phyloP scores from a whole-genome alignment of 2,888 invertebrate species.

The Gortyna flavago region DNA sequence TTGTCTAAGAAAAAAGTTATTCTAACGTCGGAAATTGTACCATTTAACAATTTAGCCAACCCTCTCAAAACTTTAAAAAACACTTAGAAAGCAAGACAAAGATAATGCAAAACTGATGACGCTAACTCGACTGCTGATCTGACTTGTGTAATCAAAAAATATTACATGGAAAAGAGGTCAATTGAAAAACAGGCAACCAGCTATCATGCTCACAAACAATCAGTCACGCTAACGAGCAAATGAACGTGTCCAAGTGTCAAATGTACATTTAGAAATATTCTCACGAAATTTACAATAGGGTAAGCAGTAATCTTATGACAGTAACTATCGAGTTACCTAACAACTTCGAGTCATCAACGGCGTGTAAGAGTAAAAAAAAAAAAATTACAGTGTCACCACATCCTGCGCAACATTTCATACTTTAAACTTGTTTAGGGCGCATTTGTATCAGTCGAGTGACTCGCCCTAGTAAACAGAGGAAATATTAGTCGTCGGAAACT shows the following conservation, averaged over 20 bases:
- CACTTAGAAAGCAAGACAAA: conserved; percentile 61
- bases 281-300: conserved; percentile 66
- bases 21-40: conserved; percentile 2
- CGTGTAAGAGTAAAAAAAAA: conserved; percentile 52
- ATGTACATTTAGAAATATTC: conserved; percentile 58
- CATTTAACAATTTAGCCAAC: conserved; percentile 24
- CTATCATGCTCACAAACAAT: conserved; percentile 44
- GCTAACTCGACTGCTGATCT: conserved; percentile 13
- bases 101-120: conserved; percentile 69
- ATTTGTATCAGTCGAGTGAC: conserved; percentile 68
- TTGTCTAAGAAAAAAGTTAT: neutral
- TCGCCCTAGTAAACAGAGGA: conserved; percentile 59
- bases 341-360: conserved; percentile 67
- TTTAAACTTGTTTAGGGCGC: conserved; percentile 64
- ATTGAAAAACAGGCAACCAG: conserved; percentile 36
- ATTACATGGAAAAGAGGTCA: conserved; percentile 53
- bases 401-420: conserved; percentile 69
- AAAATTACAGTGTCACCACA: conserved; percentile 66
- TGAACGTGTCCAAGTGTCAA: conserved; percentile 60
- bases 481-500: conserved; percentile 63
- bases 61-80: conserved; percentile 40
- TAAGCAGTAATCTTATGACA: conserved; percentile 54
- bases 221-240: conserved; percentile 51
- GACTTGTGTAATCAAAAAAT: conserved; percentile 50
- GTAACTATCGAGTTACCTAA: conserved; percentile 73